These are phyloP conservation scores for Latrodectus geometricus DNA, from an alignment of 1,140 invertebrate species.

Conservation along the genomic window DNA sequence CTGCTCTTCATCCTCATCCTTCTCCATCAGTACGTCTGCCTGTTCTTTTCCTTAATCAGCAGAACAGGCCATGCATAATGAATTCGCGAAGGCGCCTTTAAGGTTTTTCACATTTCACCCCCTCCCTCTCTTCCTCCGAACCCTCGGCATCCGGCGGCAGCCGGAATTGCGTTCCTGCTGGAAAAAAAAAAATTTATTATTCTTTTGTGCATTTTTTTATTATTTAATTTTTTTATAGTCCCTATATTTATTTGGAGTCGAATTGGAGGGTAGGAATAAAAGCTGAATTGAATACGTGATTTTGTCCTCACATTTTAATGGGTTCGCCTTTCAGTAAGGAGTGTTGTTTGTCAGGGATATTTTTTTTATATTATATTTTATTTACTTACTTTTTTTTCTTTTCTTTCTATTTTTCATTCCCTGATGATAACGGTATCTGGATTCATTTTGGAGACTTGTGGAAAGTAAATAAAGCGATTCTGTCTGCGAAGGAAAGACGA, in stretches of 20 bases:
- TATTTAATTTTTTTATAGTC: background rate
- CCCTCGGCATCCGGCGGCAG: background rate
- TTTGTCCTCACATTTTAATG: constrained; percentile 26
- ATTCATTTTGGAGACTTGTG: background rate
- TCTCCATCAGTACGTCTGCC: constrained; percentile 21
- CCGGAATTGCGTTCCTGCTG: background rate
- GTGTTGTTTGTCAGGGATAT: constrained; percentile 9
- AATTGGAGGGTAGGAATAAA: constrained; percentile 13
- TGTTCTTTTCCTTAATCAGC: constrained; percentile 43
- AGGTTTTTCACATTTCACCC: constrained; percentile 44
- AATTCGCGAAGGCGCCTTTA: constrained; percentile 48
- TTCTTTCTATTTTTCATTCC: background rate
- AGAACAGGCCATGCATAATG: constrained; percentile 51
- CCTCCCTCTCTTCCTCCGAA: background rate
- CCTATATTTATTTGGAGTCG: background rate
- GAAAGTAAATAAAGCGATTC: constrained; percentile 8
- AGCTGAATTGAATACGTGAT: constrained; percentile 37
- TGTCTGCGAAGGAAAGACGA: background rate
- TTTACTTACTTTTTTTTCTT: constrained; percentile 13
- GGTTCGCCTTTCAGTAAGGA: background rate
- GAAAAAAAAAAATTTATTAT: background rate
- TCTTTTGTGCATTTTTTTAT: background rate
- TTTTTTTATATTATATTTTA: background rate
- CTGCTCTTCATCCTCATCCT: constrained; percentile 38
- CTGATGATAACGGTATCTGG: background rate